Conservation (phyloP, 1,140 invertebrate species). For the Ctenoplectra terminalis region DNA sequence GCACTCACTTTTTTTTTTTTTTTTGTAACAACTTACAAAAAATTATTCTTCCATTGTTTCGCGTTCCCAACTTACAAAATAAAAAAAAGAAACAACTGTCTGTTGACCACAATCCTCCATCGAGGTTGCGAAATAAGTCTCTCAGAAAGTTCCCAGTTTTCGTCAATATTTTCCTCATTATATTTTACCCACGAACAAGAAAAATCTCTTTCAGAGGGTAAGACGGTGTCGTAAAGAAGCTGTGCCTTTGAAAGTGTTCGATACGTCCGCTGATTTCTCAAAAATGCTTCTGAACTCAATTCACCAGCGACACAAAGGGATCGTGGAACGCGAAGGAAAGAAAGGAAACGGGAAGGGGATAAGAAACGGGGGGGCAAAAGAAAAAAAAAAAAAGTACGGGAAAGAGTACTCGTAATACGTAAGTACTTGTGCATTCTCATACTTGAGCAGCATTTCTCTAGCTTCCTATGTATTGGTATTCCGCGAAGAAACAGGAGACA, state of each 20-base stretch:
- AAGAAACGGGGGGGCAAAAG: neutral
- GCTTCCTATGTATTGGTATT: conserved; percentile 9
- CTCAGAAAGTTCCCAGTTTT: neutral
- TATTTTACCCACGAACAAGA: neutral
- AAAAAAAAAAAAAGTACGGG: too few relatives aligned
- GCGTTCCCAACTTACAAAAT: too few relatives aligned
- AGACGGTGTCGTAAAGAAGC: neutral
- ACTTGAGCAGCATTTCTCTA: conserved; percentile 4
- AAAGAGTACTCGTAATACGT: conserved; percentile 10
- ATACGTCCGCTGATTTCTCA: conserved; percentile 5
- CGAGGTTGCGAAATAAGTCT: neutral
- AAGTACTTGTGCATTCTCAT: neutral
- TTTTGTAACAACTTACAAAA: too few relatives aligned
- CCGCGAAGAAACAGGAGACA: conserved; percentile 7
- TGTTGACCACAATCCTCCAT: neutral
- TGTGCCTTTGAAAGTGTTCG: neutral
- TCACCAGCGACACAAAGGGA: neutral
- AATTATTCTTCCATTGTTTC: too few relatives aligned
- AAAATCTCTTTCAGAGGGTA: neutral
- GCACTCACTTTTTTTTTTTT: too few relatives aligned
- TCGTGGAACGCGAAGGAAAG: neutral
- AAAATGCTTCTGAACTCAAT: conserved; percentile 17
- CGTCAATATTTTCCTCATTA: neutral
- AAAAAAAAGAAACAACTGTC: neutral
- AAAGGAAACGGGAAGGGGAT: neutral